Conservation (phyloP, 1,140 invertebrate species). For the Gryon sp. region DNA sequence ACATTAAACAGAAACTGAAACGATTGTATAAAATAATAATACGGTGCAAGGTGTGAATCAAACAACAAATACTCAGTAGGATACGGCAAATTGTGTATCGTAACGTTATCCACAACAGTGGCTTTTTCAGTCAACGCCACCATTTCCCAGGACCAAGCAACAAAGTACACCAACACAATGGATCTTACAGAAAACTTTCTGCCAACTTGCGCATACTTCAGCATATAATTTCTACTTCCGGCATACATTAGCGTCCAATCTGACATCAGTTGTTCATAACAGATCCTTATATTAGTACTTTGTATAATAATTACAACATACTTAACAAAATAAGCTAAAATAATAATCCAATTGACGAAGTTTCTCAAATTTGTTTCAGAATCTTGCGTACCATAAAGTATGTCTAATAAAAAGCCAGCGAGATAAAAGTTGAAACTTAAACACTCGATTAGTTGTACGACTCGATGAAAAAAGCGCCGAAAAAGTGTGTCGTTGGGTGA, state of each 20-base stretch:
- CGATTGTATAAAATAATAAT: slow-evolving; percentile 21
- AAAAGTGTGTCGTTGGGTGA: no score
- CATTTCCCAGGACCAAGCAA: background rate
- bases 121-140: background rate
- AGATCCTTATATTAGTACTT: background rate
- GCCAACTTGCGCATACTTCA: slow-evolving; percentile 18
- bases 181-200: background rate
- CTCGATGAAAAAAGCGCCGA: no score
- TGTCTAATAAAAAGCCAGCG: no score
- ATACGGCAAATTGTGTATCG: slow-evolving; percentile 36
- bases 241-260: slow-evolving; percentile 5
- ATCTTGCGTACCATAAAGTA: no score
- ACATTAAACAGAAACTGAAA: slow-evolving; percentile 16
- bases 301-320: no score
- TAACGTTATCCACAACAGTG: slow-evolving; percentile 12
- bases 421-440: no score
- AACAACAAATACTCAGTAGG: slow-evolving; percentile 13
- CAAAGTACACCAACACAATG: background rate
- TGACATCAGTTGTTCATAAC: background rate
- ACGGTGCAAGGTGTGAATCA: slow-evolving; percentile 9
- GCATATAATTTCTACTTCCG: slow-evolving; percentile 3
- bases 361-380: no score
- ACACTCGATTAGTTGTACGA: no score
- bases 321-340: no score
- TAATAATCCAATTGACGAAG: no score